phyloP scores from a whole-genome alignment of 2,888 invertebrate species.

The Trichogramma evanescens region DNA sequence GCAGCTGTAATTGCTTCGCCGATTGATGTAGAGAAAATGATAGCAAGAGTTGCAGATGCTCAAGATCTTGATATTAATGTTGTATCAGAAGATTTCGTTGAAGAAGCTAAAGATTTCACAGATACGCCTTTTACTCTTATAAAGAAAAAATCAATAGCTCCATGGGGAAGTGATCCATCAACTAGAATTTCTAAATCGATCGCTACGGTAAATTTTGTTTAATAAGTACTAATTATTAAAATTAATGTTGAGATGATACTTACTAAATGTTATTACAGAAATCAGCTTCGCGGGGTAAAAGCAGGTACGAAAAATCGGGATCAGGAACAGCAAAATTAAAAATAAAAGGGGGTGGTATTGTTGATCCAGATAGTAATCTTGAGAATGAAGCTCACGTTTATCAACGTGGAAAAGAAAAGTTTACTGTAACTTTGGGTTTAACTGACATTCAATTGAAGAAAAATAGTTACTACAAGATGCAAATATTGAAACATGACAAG shows the following conservation, averaged over 20 bases:
- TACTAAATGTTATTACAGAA: slow-evolving; percentile 7
- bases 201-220: slow-evolving; percentile 26
- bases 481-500: slow-evolving; percentile 72
- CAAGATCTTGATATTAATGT: slow-evolving; percentile 69
- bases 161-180: slow-evolving; percentile 73
- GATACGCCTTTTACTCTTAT: slow-evolving; percentile 61
- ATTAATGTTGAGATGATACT: background rate
- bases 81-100: slow-evolving; percentile 69
- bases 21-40: slow-evolving; percentile 63
- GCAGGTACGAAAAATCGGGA: slow-evolving; percentile 53
- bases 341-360: slow-evolving; percentile 76
- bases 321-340: slow-evolving; percentile 61
- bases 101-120: slow-evolving; percentile 57
- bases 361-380: slow-evolving; percentile 85
- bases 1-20: slow-evolving; percentile 71
- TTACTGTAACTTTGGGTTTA: slow-evolving; percentile 71
- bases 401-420: slow-evolving; percentile 55
- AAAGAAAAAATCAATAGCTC: slow-evolving; percentile 65
- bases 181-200: slow-evolving; percentile 52
- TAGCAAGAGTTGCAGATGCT: slow-evolving; percentile 59
- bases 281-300: slow-evolving; percentile 52
- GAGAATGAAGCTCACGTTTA: slow-evolving; percentile 76
- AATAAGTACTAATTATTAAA: background rate
- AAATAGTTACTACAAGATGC: slow-evolving; percentile 93
- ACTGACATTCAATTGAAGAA: slow-evolving; percentile 81